Base-by-base conservation (phyloP, 1,140 invertebrate genomes). In the Sitophilus oryzae region DNA sequence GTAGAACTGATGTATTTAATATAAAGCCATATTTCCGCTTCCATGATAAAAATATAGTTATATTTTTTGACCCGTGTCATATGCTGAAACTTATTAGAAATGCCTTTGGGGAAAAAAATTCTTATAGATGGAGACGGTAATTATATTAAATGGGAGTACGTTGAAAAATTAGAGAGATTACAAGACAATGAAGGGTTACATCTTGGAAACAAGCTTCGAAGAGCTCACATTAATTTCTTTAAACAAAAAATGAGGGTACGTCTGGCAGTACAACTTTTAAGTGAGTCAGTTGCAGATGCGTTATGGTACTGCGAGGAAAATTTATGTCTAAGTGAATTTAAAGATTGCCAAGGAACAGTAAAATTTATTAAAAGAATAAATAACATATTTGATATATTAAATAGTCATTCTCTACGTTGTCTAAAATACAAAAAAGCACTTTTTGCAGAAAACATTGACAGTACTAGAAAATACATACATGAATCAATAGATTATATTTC, bases 181-280 rank as follows among this genome's bases (percentile, higher is more conserved):
- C 64, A 71, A 57, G 37, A 63, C 43, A 56, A 52, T 10, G 64
- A 70, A 56, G 58, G 60, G 18, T 30, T 72, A n/a, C 66, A 69
- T 54, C 19, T 67, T 14, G 65, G 43, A 6, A 71, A 66, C 48
- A 66, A 66, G 62, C 37, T 70, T 21, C 55, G 54, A 50, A 52
- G 14, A 20, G 51, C 47, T 8, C 68, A 72, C 51, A 53, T 72
- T 8, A 41, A 70, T 34, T 71, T 52, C 23, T 21, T 53, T 9
- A 68, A 60, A 56, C 61, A 72, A 54, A 70, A 66, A 56, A 70
- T 70, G 66, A 69, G 71, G 47, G 67, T 71, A 8, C 49, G 53
- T 2, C 50, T 71, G 20, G 68, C 68, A 3, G 60, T 64, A 8
- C 70, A 66, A 56, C 22, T 61, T 4, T 59, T 69, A 36, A 68